These are phyloP conservation scores for Sylvilagus bachmani DNA, from an alignment of 2,113 vertebrate genomes.

Conservation along the genomic window DNA sequence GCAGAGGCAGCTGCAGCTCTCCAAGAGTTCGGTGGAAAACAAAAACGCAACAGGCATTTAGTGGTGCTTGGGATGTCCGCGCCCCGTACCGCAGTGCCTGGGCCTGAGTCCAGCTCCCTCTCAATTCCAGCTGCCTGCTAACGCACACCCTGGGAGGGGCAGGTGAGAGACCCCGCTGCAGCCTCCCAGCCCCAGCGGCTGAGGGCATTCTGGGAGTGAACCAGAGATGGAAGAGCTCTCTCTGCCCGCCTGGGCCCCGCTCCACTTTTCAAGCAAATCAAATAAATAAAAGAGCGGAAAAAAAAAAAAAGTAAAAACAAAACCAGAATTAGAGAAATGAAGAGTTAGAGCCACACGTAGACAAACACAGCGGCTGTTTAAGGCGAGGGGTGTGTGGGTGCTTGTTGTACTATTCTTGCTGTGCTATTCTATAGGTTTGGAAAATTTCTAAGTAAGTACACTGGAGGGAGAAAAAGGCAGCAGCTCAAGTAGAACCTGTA, in stretches of 20 bases:
- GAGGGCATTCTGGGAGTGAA: no score
- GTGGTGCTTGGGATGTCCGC: no score
- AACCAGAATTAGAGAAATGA: neutral
- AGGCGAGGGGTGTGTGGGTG: neutral
- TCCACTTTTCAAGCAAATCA: no score
- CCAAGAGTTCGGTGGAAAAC: neutral
- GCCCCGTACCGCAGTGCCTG: no score
- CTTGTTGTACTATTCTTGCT: neutral
- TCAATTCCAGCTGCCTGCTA: no score
- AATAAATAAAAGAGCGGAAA: no score
- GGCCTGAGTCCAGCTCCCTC: no score
- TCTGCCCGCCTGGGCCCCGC: no score
- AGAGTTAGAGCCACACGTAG: neutral
- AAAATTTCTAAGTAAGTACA: conserved; percentile 32
- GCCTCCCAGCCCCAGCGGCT: no score
- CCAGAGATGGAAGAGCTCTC: no score
- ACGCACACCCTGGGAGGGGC: no score
- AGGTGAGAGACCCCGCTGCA: no score
- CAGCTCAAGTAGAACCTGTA: neutral
- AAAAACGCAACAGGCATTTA: neutral
- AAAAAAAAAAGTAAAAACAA: neutral
- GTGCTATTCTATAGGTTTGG: neutral
- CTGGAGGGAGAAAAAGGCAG: neutral
- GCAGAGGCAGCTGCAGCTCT: neutral
- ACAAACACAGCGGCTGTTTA: neutral